phyloP scores from a whole-genome alignment of 1,140 invertebrate species.

The Proales similis region DNA sequence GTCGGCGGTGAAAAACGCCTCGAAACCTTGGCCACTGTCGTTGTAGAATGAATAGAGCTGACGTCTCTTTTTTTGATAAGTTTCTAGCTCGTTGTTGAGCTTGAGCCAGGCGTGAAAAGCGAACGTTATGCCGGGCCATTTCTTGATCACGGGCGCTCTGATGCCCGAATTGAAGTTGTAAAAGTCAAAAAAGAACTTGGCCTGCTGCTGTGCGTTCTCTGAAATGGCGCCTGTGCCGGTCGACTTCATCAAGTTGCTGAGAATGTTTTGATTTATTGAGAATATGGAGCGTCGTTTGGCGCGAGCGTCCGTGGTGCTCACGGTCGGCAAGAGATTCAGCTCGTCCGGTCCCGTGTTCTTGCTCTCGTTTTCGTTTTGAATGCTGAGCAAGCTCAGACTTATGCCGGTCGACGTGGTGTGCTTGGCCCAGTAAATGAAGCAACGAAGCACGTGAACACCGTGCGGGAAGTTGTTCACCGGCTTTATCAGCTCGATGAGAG shows the following conservation, averaged over 20 bases:
- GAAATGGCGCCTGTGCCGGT: background rate
- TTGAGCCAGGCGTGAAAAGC: conserved; percentile 34
- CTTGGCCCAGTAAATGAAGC: conserved; percentile 31
- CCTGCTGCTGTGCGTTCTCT: conserved; percentile 3
- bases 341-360: background rate
- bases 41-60: conserved; percentile 50
- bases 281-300: background rate
- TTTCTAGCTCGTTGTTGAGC: background rate
- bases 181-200: conserved; percentile 34
- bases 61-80: conserved; percentile 7
- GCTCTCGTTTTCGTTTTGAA: background rate
- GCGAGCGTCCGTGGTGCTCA: background rate
- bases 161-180: conserved; percentile 6
- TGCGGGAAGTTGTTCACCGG: conserved; percentile 13
- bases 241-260: background rate
- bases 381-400: background rate
- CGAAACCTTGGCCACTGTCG: conserved; percentile 57
- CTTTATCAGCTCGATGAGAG: background rate
- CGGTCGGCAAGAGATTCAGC: background rate
- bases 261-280: background rate
- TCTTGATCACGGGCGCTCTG: conserved; percentile 5
- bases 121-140: conserved; percentile 29
- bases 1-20: conserved; percentile 59
- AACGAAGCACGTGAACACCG: conserved; percentile 20
- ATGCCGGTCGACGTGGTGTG: conserved; percentile 2